phyloP scores from a whole-genome alignment of 2,113 vertebrate genomes.

The Dicerorhinus sumatrensis region DNA sequence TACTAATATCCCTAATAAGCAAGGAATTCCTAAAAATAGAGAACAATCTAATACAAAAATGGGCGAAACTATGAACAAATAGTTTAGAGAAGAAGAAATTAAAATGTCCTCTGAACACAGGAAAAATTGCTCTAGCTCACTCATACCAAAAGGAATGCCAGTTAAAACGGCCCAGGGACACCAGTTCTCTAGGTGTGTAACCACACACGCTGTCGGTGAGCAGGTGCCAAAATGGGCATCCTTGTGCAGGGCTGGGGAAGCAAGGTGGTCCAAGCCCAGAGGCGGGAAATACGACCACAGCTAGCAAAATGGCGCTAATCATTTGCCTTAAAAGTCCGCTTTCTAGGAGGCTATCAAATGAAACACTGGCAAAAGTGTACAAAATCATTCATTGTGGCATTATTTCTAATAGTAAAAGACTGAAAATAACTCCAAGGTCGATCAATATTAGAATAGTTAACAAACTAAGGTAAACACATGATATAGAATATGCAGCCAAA shows the following conservation, averaged over 20 bases:
- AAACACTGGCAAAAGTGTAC: not conserved
- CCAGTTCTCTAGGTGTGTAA: not conserved
- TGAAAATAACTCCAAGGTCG: not conserved
- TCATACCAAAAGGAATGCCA: not conserved
- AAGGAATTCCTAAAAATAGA: not conserved
- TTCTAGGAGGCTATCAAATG: not conserved
- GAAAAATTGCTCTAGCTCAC: too few relatives aligned
- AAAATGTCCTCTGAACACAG: not conserved
- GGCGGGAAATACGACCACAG: rapidly evolving
- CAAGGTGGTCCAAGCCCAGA: not conserved
- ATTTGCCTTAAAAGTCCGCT: not conserved
- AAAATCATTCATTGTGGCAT: not conserved
- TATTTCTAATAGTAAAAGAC: not conserved
- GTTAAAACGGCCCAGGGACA: not conserved
- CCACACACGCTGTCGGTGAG: not conserved
- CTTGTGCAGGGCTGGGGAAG: not conserved
- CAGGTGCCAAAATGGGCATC: not conserved
- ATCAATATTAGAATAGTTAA: not conserved
- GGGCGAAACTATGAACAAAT: not conserved
- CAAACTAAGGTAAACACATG: not conserved
- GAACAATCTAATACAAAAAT: not conserved
- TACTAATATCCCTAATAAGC: not conserved
- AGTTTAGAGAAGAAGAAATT: not conserved
- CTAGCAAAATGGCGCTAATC: too few relatives aligned
- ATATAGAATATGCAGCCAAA: not conserved